These are phyloP conservation scores for Trichogramma pretiosum DNA, from an alignment of 1,140 invertebrate species.

Conservation along the genomic window DNA sequence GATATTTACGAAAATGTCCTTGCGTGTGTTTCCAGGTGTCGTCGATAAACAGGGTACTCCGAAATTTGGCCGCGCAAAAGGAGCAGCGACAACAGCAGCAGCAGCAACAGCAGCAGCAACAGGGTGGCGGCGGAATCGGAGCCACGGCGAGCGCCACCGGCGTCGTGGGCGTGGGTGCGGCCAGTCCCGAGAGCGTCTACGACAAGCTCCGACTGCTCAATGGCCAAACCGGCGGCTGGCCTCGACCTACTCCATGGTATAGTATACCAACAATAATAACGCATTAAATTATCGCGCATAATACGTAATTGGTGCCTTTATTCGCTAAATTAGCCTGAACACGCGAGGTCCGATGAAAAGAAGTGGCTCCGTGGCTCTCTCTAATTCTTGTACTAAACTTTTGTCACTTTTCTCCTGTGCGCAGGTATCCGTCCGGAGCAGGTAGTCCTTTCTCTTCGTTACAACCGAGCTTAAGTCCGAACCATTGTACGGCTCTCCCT, in stretches of 20 bases:
- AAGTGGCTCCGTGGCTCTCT: too few relatives aligned
- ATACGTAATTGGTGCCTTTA: too few relatives aligned
- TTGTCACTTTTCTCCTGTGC: constrained; percentile 7
- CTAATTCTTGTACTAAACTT: too few relatives aligned
- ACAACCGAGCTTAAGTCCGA: constrained; percentile 45
- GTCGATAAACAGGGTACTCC: constrained; percentile 95
- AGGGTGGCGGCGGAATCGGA: constrained; percentile 38
- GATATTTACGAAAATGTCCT: too few relatives aligned
- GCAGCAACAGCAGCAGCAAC: constrained; percentile 38
- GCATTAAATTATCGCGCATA: too few relatives aligned
- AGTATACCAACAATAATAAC: too few relatives aligned
- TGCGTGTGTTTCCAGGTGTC: constrained; percentile 72
- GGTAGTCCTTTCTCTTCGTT: constrained; percentile 45
- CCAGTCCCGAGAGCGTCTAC: constrained; percentile 59
- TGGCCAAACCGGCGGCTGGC: constrained; percentile 60
- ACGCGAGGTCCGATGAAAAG: too few relatives aligned
- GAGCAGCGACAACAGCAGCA: constrained; percentile 54
- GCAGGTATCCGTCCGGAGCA: constrained; percentile 44
- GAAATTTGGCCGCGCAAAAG: constrained; percentile 88
- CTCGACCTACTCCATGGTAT: constrained; percentile 52
- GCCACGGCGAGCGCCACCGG: constrained; percentile 41
- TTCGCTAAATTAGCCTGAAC: too few relatives aligned
- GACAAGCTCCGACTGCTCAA: constrained; percentile 79
- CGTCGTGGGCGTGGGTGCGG: constrained; percentile 42
- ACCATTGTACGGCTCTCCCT: constrained; percentile 40